Conservation (phyloP, 1,140 invertebrate species). For the Platyscapa corneri region DNA sequence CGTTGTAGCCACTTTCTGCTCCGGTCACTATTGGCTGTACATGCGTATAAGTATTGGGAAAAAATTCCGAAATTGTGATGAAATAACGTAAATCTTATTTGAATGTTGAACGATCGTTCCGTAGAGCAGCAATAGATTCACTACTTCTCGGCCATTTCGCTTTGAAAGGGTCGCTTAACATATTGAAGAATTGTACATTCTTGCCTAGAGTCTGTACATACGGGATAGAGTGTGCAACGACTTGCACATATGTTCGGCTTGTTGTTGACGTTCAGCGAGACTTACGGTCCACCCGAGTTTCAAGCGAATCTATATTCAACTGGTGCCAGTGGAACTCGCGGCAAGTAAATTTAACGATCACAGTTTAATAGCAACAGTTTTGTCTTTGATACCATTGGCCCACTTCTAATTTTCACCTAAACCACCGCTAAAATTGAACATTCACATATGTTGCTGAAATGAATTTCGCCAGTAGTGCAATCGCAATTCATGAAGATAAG, state of each 20-base stretch:
- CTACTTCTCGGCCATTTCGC: neutral
- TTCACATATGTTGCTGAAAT: neutral
- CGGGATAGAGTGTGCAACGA: neutral
- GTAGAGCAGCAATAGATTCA: neutral
- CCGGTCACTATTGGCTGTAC: too few relatives aligned
- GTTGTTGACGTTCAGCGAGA: constrained; percentile 4
- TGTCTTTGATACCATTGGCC: constrained; percentile 10
- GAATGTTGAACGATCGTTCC: neutral
- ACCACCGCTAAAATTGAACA: neutral
- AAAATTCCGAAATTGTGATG: too few relatives aligned
- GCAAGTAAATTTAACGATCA: neutral
- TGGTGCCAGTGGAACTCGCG: neutral
- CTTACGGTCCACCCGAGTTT: neutral
- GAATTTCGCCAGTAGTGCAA: neutral
- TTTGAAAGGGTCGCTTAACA: neutral
- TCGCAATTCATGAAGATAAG: neutral
- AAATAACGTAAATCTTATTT: neutral
- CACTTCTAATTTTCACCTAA: constrained; percentile 14
- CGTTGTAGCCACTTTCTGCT: too few relatives aligned
- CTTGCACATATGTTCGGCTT: neutral
- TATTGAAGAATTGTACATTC: neutral
- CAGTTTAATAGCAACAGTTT: neutral
- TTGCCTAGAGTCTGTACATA: neutral
- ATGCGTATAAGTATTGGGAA: too few relatives aligned
- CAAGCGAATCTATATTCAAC: constrained; percentile 4